Percentiles rank a stretch among this genome's conserved stretches.
phyloP scores from a whole-genome alignment of 2,113 vertebrate species.

The Ailurus styani region DNA sequence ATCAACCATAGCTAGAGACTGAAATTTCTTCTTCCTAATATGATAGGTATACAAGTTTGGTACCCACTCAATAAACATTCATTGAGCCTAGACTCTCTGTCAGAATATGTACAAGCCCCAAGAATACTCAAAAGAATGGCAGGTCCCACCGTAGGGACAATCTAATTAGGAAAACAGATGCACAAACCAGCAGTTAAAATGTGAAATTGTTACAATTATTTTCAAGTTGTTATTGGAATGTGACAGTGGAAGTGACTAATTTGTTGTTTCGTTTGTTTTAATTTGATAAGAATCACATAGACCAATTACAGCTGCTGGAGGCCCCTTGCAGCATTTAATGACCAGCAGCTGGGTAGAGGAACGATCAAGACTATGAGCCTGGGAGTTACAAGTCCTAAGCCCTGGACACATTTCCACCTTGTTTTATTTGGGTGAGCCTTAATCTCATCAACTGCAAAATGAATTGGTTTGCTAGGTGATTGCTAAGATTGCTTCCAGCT shows the following conservation, averaged over 20 bases:
- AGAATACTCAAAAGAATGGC: not conserved
- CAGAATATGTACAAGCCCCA: not conserved
- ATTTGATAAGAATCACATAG: not conserved
- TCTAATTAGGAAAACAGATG: constrained; percentile 13
- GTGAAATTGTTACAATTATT: not conserved
- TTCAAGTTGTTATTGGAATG: constrained; percentile 1
- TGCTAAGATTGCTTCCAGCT: not conserved
- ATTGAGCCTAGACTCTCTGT: not conserved
- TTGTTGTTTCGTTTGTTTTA: constrained; percentile 16
- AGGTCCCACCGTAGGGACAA: not conserved
- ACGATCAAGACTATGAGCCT: not conserved
- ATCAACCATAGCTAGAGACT: not conserved
- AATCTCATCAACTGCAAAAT: not conserved
- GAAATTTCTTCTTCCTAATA: not conserved
- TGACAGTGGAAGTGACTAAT: not conserved
- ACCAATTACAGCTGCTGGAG: not conserved
- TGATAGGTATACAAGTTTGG: not conserved
- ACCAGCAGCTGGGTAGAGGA: not conserved
- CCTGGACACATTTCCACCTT: not conserved
- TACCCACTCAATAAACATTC: not conserved
- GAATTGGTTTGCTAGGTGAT: not conserved
- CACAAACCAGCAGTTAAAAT: not conserved
- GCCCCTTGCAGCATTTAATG: not conserved
- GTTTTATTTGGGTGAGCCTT: not conserved
- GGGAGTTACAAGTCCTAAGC: not conserved